Evolutionary conservation across 2,888 invertebrate genomes (phyloP).

Genomic region (Phyllotreta striolata): DNA sequence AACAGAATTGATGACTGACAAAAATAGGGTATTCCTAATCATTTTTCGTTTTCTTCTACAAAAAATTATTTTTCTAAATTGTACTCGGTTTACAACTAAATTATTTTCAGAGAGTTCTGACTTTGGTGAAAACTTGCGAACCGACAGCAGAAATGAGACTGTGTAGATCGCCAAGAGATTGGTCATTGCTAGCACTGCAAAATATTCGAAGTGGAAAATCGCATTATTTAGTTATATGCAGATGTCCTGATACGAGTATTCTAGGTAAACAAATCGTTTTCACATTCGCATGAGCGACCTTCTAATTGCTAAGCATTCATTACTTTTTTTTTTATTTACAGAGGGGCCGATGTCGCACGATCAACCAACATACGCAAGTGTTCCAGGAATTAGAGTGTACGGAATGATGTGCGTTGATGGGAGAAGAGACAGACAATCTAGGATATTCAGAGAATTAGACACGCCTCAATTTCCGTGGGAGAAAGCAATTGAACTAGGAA

Average conservation of each 20-base stretch:
- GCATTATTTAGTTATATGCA: slow-evolving; percentile 90
- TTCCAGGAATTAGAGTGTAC: slow-evolving; percentile 91
- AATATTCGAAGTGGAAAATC: slow-evolving; percentile 93
- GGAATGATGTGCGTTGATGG: slow-evolving; percentile 89
- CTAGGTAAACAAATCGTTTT: slow-evolving; percentile 68
- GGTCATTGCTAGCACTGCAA: slow-evolving; percentile 90
- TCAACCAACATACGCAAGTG: slow-evolving; percentile 92
- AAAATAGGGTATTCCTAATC: slow-evolving; percentile 72
- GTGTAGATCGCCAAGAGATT: slow-evolving; percentile 87
- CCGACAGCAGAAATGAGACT: slow-evolving; percentile 90
- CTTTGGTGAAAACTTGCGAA: slow-evolving; percentile 92
- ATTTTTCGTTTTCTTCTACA: too few species aligned
- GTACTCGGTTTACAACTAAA: neutral
- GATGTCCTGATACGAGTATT: slow-evolving; percentile 85
- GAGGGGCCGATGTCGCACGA: slow-evolving; percentile 95
- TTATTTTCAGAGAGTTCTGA: slow-evolving; percentile 73
- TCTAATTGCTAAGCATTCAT: neutral
- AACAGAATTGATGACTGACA: slow-evolving; percentile 86
- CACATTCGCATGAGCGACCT: too few species aligned
- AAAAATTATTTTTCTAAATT: neutral
- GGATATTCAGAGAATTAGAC: slow-evolving; percentile 60
- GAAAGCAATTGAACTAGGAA: slow-evolving; percentile 75
- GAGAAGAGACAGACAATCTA: slow-evolving; percentile 58
- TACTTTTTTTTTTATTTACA: slow-evolving; percentile 61
- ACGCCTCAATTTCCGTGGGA: slow-evolving; percentile 79